phyloP scores from a whole-genome alignment of 2,888 invertebrate genomes.

The Dimorphilus gyrociliatus region DNA sequence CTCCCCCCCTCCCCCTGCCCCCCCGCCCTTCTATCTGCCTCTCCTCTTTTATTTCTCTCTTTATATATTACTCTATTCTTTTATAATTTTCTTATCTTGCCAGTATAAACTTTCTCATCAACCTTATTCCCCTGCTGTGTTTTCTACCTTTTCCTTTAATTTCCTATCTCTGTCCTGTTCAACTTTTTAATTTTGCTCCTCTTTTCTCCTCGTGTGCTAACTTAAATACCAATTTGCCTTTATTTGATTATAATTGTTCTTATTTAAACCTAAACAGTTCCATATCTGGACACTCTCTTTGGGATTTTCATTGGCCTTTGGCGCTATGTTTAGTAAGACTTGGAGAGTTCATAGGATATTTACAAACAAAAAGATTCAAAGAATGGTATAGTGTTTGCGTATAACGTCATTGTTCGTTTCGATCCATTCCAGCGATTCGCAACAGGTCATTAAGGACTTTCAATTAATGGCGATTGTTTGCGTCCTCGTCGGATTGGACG shows the following conservation, averaged over 20 bases:
- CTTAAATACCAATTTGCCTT: no score
- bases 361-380: constrained; percentile 16
- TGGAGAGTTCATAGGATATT: constrained; percentile 18
- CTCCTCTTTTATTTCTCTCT: no score
- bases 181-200: no score
- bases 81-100: no score
- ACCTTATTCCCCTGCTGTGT: no score
- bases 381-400: constrained; percentile 9
- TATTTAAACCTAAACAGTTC: constrained; percentile 8
- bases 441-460: constrained; percentile 14
- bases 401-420: neutral
- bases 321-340: constrained; percentile 19
- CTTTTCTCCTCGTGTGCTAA: no score
- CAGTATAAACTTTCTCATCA: no score
- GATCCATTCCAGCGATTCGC: neutral
- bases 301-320: constrained; percentile 16
- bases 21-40: no score
- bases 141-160: no score
- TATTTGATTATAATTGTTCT: neutral
- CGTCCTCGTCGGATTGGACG: constrained; percentile 12
- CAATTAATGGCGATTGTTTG: constrained; percentile 15
- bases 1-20: no score
- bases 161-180: no score
- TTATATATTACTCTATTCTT: no score
- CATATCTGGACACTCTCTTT: constrained; percentile 15